Evolutionary conservation across 2,797 vertebrate genomes (phyloP).

Genomic region (Danio aesculapii): DNA sequence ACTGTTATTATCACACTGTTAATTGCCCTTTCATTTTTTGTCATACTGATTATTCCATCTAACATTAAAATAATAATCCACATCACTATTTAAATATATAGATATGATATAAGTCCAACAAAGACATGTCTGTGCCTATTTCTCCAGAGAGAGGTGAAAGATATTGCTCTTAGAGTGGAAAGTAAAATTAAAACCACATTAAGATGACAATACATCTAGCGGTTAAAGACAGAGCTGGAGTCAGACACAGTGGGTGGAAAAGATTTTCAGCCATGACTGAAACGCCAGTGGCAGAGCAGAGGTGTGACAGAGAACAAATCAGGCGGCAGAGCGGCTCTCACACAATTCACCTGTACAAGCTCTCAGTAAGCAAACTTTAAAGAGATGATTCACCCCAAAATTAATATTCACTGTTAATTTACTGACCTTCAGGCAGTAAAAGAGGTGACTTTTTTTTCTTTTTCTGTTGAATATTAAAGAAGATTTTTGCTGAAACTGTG

Average conservation of each 20-base stretch:
- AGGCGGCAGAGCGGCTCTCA: constrained; percentile 4
- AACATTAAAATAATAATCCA: background rate
- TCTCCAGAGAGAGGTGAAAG: constrained; percentile 49
- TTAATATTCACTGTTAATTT: too few species aligned
- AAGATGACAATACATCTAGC: constrained; percentile 76
- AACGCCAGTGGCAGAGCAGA: constrained; percentile 69
- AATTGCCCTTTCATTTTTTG: too few species aligned
- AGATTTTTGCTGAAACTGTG: too few species aligned
- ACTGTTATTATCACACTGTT: too few species aligned
- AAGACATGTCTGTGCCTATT: background rate
- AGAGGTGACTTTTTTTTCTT: too few species aligned
- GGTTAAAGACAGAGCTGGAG: constrained; percentile 64
- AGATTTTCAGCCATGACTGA: constrained; percentile 75
- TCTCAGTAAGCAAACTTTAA: constrained; percentile 1
- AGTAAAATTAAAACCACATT: constrained; percentile 73
- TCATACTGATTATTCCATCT: background rate
- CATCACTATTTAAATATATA: background rate
- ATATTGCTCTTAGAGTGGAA: constrained; percentile 55
- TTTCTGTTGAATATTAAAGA: too few species aligned
- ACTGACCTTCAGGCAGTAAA: too few species aligned
- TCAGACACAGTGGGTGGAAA: constrained; percentile 72
- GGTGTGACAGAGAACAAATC: constrained; percentile 22
- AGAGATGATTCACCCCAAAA: too few species aligned
- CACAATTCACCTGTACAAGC: constrained; percentile 39
- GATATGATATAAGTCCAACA: background rate